Evolutionary conservation across 2,113 vertebrate species (phyloP).

Genomic region (Herpailurus yagouaroundi): DNA sequence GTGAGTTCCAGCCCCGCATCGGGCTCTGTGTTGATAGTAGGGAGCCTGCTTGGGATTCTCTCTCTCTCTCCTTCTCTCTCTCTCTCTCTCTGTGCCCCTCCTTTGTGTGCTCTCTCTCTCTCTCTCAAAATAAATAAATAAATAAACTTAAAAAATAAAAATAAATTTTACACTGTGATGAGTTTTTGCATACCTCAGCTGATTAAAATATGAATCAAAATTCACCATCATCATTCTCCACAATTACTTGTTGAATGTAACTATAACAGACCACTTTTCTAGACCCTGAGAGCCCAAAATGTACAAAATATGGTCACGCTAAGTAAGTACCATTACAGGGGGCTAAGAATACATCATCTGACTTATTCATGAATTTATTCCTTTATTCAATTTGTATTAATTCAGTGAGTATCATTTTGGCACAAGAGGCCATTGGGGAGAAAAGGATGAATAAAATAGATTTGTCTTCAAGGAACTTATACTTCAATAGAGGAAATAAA

Average conservation of each 20-base stretch:
- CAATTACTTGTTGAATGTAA: not conserved
- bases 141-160: not conserved
- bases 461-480: not conserved
- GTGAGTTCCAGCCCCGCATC: too few relatives aligned
- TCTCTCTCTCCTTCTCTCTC: too few relatives aligned
- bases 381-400: conserved; percentile 1
- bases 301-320: not conserved
- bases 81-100: too few relatives aligned
- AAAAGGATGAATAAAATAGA: not conserved
- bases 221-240: not conserved
- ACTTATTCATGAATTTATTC: not conserved
- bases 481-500: not conserved
- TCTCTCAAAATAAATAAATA: too few relatives aligned
- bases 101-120: too few relatives aligned
- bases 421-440: not conserved
- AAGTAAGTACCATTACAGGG: not conserved
- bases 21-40: too few relatives aligned
- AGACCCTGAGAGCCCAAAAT: not conserved
- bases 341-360: not conserved
- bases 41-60: too few relatives aligned
- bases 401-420: not conserved
- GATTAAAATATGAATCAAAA: conserved; percentile 5
- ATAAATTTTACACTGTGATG: not conserved
- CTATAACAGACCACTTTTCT: not conserved
- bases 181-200: not conserved